phyloP scores from a whole-genome alignment of 2,797 vertebrate species.

The Bovichtus diacanthus region DNA sequence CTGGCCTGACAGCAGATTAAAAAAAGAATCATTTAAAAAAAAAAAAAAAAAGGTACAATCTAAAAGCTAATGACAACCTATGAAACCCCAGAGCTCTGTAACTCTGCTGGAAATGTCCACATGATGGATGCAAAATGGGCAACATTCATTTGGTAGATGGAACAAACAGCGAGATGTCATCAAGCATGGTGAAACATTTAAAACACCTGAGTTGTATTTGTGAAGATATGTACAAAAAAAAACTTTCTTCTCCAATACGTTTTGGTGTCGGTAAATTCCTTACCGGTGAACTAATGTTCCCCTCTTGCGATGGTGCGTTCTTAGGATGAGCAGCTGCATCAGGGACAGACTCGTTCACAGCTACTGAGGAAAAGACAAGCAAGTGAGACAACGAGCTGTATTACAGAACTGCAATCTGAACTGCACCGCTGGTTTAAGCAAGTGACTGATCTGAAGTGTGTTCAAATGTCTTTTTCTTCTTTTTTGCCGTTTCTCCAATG shows the following conservation, averaged over 20 bases:
- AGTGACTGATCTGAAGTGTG: background rate
- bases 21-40: background rate
- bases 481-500: background rate
- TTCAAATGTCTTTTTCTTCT: background rate
- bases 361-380: slow-evolving; percentile 44
- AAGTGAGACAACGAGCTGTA: background rate
- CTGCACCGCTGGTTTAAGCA: background rate
- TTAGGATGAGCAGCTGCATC: slow-evolving; percentile 21
- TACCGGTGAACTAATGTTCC: slow-evolving; percentile 48
- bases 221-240: background rate
- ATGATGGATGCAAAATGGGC: background rate
- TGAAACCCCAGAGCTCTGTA: background rate
- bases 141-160: background rate
- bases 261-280: slow-evolving; percentile 22
- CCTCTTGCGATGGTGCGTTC: slow-evolving; percentile 28
- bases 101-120: background rate
- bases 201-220: background rate
- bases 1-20: slow-evolving; percentile 36
- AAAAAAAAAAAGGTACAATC: background rate
- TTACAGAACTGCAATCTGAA: background rate
- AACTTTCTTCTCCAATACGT: background rate
- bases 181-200: background rate
- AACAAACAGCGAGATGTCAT: background rate
- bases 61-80: background rate
- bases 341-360: slow-evolving; percentile 33